A percentile compares a stretch with the other conserved stretches of the same genome.
Conservation (phyloP, 2,888 invertebrate species). For the Dasysyrphus albostriatus region DNA sequence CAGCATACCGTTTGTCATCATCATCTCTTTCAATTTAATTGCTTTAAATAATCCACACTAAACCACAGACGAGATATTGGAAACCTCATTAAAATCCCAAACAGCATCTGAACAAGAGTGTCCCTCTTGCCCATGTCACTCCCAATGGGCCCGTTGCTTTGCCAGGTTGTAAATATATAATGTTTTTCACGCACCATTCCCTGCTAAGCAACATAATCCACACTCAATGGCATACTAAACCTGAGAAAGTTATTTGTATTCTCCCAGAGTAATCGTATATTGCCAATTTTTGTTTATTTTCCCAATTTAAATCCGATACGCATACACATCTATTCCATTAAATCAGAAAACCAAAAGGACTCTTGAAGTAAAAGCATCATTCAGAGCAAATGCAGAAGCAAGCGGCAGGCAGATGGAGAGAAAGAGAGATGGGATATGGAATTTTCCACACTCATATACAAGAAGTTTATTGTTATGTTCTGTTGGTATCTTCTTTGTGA, state of each 20-base stretch:
- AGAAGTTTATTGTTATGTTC: slow-evolving; percentile 6
- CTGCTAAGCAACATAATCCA: slow-evolving; percentile 70
- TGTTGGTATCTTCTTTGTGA: neutral
- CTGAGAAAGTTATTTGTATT: slow-evolving; percentile 73
- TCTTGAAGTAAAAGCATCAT: slow-evolving; percentile 7
- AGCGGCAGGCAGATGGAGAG: no score
- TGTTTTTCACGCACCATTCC: slow-evolving; percentile 61
- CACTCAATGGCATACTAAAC: slow-evolving; percentile 67
- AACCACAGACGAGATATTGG: slow-evolving; percentile 20
- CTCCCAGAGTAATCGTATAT: slow-evolving; percentile 64
- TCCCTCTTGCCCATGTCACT: slow-evolving; percentile 5
- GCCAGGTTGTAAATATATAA: slow-evolving; percentile 43
- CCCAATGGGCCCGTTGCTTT: neutral
- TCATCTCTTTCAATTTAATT: slow-evolving; percentile 38
- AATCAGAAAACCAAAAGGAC: slow-evolving; percentile 28
- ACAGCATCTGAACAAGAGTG: slow-evolving; percentile 16
- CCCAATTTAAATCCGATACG: slow-evolving; percentile 71
- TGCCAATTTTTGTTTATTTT: slow-evolving; percentile 73
- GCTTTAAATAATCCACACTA: slow-evolving; percentile 49
- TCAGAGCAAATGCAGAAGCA: neutral
- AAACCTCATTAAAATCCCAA: slow-evolving; percentile 57
- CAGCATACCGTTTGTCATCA: neutral
- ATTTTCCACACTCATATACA: slow-evolving; percentile 21
- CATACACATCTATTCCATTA: slow-evolving; percentile 69
- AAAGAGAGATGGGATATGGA: neutral